Evolutionary conservation across 2,888 invertebrate species (phyloP).

Genomic region (Cantharis nigra): DNA sequence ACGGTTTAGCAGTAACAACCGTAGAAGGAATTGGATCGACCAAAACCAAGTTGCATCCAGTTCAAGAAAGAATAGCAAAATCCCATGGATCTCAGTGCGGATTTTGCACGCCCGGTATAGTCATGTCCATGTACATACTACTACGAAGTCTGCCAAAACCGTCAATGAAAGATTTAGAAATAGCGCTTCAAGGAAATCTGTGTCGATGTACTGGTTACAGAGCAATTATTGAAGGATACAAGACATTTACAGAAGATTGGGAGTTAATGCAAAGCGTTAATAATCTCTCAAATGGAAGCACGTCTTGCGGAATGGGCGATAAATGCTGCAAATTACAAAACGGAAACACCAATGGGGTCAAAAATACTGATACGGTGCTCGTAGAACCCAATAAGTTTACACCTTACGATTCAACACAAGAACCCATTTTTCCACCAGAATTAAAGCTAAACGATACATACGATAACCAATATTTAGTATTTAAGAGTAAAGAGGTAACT

Average conservation of each 20-base stretch:
- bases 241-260: slow-evolving; percentile 81
- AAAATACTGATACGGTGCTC: slow-evolving; percentile 51
- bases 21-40: slow-evolving; percentile 92
- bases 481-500: slow-evolving; percentile 65
- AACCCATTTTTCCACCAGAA: slow-evolving; percentile 93
- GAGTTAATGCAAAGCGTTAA: slow-evolving; percentile 45
- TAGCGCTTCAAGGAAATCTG: slow-evolving; percentile 80
- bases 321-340: slow-evolving; percentile 64
- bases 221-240: slow-evolving; percentile 89
- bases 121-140: slow-evolving; percentile 95
- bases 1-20: slow-evolving; percentile 88
- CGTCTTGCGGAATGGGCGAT: slow-evolving; percentile 65
- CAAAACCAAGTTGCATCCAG: slow-evolving; percentile 77
- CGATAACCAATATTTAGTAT: slow-evolving; percentile 65
- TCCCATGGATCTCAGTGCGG: slow-evolving; percentile 95
- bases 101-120: slow-evolving; percentile 83
- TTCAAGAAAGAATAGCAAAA: slow-evolving; percentile 86
- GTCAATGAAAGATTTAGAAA: slow-evolving; percentile 76
- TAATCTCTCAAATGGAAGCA: slow-evolving; percentile 36
- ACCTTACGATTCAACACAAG: slow-evolving; percentile 81
- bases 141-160: slow-evolving; percentile 75
- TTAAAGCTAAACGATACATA: slow-evolving; percentile 65
- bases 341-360: slow-evolving; percentile 21
- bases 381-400: slow-evolving; percentile 67
- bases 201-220: slow-evolving; percentile 95